Conservation (phyloP, 1,140 invertebrate species). For the Popillia japonica region DNA sequence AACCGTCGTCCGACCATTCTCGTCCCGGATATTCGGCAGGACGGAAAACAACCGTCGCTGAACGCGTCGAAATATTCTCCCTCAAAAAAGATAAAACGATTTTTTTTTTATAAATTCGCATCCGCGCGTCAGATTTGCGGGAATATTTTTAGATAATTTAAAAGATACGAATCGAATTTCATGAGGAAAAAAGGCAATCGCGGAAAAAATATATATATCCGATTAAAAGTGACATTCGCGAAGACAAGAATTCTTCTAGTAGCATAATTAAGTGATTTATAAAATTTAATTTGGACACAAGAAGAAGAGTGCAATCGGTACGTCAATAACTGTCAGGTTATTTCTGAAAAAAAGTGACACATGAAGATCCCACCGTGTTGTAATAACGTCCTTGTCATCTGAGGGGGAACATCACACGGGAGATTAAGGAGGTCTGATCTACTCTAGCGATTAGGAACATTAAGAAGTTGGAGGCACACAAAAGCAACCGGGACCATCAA, state of each 20-base stretch:
- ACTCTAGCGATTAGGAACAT: neutral
- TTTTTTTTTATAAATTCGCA: too few relatives aligned
- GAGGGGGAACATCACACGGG: neutral
- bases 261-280: too few relatives aligned
- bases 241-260: too few relatives aligned
- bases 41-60: neutral
- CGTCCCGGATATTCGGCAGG: slow-evolving; percentile 41
- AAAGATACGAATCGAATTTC: too few relatives aligned
- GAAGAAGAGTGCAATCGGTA: neutral
- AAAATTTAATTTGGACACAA: too few relatives aligned
- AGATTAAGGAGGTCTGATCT: neutral
- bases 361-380: neutral
- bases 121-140: too few relatives aligned
- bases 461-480: neutral
- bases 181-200: too few relatives aligned
- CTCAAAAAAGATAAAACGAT: neutral
- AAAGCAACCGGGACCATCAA: neutral
- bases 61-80: neutral
- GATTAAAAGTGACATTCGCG: too few relatives aligned
- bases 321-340: too few relatives aligned
- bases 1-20: slow-evolving; percentile 37
- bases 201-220: too few relatives aligned
- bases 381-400: neutral
- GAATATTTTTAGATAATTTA: too few relatives aligned
- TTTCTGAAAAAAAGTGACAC: neutral